A percentile compares a stretch with the other conserved stretches of the same genome.
Evolutionary conservation across 2,797 vertebrate genomes (phyloP).

Genomic region (Enteromius fasciolatus): DNA sequence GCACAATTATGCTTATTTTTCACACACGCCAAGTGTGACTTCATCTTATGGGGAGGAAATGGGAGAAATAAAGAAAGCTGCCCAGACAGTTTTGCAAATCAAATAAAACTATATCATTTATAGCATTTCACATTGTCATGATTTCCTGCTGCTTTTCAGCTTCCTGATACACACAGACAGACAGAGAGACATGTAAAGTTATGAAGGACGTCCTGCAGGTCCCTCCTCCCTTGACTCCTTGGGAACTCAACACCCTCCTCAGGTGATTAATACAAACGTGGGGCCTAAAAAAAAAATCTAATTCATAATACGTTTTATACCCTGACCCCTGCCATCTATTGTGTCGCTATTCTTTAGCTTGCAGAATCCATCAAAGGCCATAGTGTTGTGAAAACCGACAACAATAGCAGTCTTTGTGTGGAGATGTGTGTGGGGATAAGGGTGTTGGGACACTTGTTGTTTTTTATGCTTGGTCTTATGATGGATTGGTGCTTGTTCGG

Average conservation of each 20-base stretch:
- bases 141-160: conserved; percentile 35
- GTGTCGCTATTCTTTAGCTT: conserved; percentile 58
- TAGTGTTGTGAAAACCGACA: conserved; percentile 57
- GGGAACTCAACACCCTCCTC: conserved; percentile 25
- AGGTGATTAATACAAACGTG: conserved; percentile 27
- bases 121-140: conserved; percentile 39
- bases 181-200: conserved; percentile 37
- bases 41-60: conserved; percentile 55
- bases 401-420: conserved; percentile 64
- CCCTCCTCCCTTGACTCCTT: conserved; percentile 3
- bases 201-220: conserved; percentile 13
- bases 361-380: conserved; percentile 65
- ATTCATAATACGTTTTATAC: conserved; percentile 57
- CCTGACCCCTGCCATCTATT: conserved; percentile 51
- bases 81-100: conserved; percentile 24
- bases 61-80: conserved; percentile 10
- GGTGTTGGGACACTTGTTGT: conserved; percentile 68
- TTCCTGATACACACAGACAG: conserved; percentile 27
- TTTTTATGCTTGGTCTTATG: conserved; percentile 63
- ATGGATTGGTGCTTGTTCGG: conserved; percentile 64
- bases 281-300: conserved; percentile 16
- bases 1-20: conserved; percentile 79
- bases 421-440: conserved; percentile 62
- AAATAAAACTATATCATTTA: conserved; percentile 29
- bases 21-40: conserved; percentile 70